Evolutionary conservation across 2,888 invertebrate genomes (phyloP).

Genomic region (Desoria tigrina): DNA sequence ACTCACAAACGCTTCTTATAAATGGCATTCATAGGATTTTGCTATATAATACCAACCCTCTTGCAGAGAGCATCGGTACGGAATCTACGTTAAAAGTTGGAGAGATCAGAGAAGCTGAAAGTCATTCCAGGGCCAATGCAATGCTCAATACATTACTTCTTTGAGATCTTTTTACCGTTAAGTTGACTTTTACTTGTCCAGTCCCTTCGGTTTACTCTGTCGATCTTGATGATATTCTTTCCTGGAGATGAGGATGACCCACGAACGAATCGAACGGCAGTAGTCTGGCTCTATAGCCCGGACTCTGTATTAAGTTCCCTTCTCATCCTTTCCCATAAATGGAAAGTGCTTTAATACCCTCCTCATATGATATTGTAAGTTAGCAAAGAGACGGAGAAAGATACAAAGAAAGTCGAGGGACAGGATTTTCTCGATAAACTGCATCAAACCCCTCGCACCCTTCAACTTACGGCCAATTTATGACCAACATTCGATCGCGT

Average conservation of each 20-base stretch:
- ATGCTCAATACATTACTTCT: too few species aligned
- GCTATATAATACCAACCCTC: too few species aligned
- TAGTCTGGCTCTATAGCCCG: neutral
- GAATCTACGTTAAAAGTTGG: too few species aligned
- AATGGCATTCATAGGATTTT: too few species aligned
- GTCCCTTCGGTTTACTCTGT: neutral
- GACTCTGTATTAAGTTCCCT: conserved; percentile 2
- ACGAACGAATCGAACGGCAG: neutral
- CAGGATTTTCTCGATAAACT: conserved; percentile 47
- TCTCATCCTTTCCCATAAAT: conserved; percentile 1
- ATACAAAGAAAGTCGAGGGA: conserved; percentile 24
- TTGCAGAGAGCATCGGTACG: too few species aligned
- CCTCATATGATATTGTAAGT: neutral
- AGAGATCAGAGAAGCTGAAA: too few species aligned
- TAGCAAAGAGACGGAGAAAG: conserved; percentile 19
- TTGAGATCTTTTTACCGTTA: neutral
- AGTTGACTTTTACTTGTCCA: conserved; percentile 11
- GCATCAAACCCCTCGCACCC: conserved; percentile 51
- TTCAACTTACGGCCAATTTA: conserved; percentile 51
- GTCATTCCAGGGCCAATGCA: too few species aligned
- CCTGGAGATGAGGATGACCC: conserved; percentile 6
- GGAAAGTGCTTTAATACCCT: conserved; percentile 21
- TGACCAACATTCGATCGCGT: conserved; percentile 52
- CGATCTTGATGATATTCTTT: conserved; percentile 5
- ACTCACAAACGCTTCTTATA: too few species aligned